Evolutionary conservation across 2,797 vertebrate genomes (phyloP), one percentile per base, ranked within the genome.

Genomic region (Halcyon smyrnensis): DNA sequence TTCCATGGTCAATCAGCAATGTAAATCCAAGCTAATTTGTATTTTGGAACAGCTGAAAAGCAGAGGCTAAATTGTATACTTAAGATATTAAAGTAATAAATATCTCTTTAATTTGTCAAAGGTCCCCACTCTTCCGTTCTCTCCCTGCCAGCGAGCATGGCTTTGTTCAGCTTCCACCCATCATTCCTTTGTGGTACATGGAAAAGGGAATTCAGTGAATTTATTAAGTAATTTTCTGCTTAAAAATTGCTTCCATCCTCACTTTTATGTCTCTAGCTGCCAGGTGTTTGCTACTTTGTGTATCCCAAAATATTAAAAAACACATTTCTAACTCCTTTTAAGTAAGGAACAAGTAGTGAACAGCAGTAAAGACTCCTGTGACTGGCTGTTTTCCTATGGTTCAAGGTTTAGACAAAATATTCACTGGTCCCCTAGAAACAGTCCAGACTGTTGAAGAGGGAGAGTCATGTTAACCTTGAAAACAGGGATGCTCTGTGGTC

Each of bases 161-260:
- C 43, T 89, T 41, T 34, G 5, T 32, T 83, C 41, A 28, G 39
- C 23, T 86, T 25, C 45, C 50, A 78, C 45, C 24, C 53, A 76
- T 64, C 24, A 34, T 5, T 37, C 50, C 39, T 50, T 90, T 51
- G 57, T 54, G 41, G 56, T 30, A 6, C 12, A 69, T 15, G 24
- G 48, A 89, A 63, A 90, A 84, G 37, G 11, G 34, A 95, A 81
- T 70, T 65, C 13, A 50, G 13, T 68, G 25, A 64, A 24, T 20
- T 54, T 80, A 27, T 63, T 76, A 67, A 62, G 92, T 84, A 18
- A 92, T 77, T 84, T 90, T 94, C 48, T 87, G 37, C 62, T 88
- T 91, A n/a, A 89, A 95, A 95, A 77, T 87, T 88, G 24, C 43
- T 91, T 95, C 88, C 41, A 60, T 32, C 24, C 50, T 75, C 46